Evolutionary conservation across 2,113 vertebrate genomes (phyloP).

Genomic region (Rousettus leschenaultii): DNA sequence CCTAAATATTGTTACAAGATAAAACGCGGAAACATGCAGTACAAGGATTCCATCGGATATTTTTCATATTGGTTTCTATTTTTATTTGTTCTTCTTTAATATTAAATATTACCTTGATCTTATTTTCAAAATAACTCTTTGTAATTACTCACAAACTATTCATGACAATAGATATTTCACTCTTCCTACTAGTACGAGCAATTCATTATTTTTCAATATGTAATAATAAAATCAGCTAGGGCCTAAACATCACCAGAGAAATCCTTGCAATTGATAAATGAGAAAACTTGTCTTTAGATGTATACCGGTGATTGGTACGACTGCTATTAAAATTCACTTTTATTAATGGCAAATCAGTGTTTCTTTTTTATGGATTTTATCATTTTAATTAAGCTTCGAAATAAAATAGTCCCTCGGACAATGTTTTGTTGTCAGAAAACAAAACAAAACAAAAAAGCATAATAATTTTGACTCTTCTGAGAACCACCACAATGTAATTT

Average conservation of each 20-base stretch:
- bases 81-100: neutral
- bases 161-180: neutral
- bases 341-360: neutral
- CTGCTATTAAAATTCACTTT: neutral
- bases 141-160: neutral
- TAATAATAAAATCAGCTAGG: neutral
- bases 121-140: neutral
- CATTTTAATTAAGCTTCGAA: neutral
- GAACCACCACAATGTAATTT: neutral
- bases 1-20: neutral
- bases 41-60: neutral
- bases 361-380: neutral
- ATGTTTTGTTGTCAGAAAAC: neutral
- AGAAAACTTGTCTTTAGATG: neutral
- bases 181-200: neutral
- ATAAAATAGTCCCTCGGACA: neutral
- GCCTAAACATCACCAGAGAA: neutral
- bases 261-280: neutral
- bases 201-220: neutral
- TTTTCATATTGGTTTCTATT: neutral
- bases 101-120: neutral
- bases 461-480: neutral
- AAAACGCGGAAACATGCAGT: neutral
- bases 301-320: neutral
- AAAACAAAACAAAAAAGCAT: neutral